phyloP scores from a whole-genome alignment of 2,797 vertebrate genomes.

The Channallabes apus region DNA sequence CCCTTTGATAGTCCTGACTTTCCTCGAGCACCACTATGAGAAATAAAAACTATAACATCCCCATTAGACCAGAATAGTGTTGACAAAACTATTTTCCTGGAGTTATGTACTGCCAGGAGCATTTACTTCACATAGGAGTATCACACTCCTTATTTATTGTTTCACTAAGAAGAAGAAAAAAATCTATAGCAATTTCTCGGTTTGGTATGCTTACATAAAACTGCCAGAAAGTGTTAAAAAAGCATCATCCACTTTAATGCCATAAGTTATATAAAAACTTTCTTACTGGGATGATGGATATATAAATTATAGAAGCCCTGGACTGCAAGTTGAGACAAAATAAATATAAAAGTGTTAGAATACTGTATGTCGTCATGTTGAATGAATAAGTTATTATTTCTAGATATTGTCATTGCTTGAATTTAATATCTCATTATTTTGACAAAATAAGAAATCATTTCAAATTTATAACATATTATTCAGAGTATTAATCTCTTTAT shows the following conservation, averaged over 20 bases:
- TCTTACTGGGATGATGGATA: conserved; percentile 4
- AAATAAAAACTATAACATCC: conserved; percentile 14
- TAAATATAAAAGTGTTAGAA: background rate
- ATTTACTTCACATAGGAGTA: conserved; percentile 8
- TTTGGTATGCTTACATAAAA: conserved; percentile 6
- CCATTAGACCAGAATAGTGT: background rate
- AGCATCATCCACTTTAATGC: background rate
- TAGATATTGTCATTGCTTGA: background rate
- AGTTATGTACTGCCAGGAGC: conserved; percentile 32
- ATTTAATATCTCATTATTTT: conserved; percentile 1
- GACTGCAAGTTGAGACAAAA: background rate
- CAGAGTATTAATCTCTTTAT: background rate
- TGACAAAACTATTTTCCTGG: conserved; percentile 13
- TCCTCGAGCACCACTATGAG: background rate
- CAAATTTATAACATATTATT: background rate
- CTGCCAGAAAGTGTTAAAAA: conserved; percentile 17
- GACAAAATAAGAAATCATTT: background rate
- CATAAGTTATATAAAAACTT: conserved; percentile 1
- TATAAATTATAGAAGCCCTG: background rate
- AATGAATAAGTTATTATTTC: background rate
- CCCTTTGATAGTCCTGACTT: background rate
- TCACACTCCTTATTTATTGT: conserved; percentile 26
- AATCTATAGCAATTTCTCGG: background rate
- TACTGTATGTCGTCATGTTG: background rate
- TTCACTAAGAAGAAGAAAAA: background rate